Conservation (phyloP, 2,797 vertebrate species). For the Staurois parvus region DNA sequence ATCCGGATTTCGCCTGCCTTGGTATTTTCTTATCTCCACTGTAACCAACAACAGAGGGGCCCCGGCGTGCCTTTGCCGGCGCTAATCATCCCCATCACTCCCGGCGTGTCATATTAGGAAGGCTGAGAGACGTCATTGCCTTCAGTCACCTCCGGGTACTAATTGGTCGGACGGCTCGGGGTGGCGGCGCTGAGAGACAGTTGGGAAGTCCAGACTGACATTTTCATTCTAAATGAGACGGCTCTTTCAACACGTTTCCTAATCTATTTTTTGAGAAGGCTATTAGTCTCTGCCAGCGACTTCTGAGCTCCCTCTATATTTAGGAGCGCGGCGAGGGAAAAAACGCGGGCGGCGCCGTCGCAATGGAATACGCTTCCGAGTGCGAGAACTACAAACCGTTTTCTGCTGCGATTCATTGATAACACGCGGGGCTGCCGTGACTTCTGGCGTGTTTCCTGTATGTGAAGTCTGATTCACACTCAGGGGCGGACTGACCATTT, state of each 20-base stretch:
- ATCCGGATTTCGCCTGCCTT: constrained; percentile 28
- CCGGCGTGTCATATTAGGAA: constrained; percentile 33
- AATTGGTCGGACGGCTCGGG: constrained; percentile 22
- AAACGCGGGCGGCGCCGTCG: background rate
- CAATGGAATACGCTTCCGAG: background rate
- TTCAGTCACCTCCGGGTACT: constrained; percentile 40
- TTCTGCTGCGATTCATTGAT: background rate
- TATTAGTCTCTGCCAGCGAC: constrained; percentile 39
- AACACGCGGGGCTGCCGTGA: background rate
- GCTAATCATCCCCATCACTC: constrained; percentile 46
- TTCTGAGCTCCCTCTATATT: constrained; percentile 29
- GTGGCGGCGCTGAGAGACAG: constrained; percentile 35
- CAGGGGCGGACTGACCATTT: background rate
- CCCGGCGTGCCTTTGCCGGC: constrained; percentile 35
- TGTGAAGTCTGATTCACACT: background rate
- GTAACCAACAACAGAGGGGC: constrained; percentile 41
- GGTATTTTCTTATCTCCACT: constrained; percentile 19
- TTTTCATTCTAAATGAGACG: constrained; percentile 48
- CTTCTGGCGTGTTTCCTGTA: background rate
- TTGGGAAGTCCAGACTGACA: constrained; percentile 22
- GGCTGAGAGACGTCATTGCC: constrained; percentile 16
- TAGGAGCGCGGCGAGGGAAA: constrained; percentile 1
- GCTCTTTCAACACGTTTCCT: constrained; percentile 43
- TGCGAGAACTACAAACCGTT: background rate
- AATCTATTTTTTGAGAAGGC: constrained; percentile 46